phyloP scores from a whole-genome alignment of 2,797 vertebrate genomes.

The Austrolebias charrua region DNA sequence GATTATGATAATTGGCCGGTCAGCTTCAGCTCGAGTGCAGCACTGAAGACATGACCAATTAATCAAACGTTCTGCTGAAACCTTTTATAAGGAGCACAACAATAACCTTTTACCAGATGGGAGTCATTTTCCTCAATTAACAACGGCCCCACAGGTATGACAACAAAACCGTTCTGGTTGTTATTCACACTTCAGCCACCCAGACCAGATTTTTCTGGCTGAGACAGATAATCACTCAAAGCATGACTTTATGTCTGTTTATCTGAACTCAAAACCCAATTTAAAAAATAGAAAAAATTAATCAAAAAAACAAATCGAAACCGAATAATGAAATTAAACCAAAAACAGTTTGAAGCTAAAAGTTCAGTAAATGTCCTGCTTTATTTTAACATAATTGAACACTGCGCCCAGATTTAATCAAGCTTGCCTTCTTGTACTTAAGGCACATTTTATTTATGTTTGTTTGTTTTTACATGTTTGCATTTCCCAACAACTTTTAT shows the following conservation, averaged over 20 bases:
- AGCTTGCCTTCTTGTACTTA: too few relatives aligned
- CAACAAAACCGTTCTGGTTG: slow-evolving; percentile 72
- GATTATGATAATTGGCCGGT: slow-evolving; percentile 90
- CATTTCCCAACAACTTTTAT: too few relatives aligned
- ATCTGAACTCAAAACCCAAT: slow-evolving; percentile 26
- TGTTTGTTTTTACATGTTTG: too few relatives aligned
- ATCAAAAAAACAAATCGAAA: not conserved
- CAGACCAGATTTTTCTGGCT: slow-evolving; percentile 53
- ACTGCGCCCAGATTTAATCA: too few relatives aligned
- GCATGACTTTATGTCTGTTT: slow-evolving; percentile 16
- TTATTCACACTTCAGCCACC: slow-evolving; percentile 53
- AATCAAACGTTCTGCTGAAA: slow-evolving; percentile 86
- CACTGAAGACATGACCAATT: slow-evolving; percentile 82
- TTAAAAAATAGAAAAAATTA: slow-evolving; percentile 1
- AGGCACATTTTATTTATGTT: too few relatives aligned
- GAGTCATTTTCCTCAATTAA: slow-evolving; percentile 90
- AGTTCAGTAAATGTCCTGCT: not conserved
- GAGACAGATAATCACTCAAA: slow-evolving; percentile 40
- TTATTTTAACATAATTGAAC: not conserved
- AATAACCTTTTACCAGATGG: slow-evolving; percentile 88
- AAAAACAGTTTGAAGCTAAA: not conserved
- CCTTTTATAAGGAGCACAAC: slow-evolving; percentile 82
- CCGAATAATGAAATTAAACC: not conserved
- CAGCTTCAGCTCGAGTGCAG: slow-evolving; percentile 74
- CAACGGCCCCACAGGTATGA: slow-evolving; percentile 71